Base-by-base conservation (phyloP, 2,888 invertebrate genomes). In the Leptopilina drosophilae region DNA sequence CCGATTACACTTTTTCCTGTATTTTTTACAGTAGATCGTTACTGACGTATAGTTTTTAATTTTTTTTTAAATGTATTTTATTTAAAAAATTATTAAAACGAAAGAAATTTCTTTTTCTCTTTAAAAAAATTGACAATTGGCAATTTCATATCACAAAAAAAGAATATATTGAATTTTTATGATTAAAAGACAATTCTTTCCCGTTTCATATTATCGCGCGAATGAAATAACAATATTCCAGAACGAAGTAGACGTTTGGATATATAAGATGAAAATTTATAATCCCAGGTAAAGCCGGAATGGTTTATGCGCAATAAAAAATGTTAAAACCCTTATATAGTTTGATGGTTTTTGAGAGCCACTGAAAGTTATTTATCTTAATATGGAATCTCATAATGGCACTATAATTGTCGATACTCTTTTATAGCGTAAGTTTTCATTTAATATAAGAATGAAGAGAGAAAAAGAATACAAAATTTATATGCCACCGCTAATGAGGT, bases 371-470 rank as follows among this genome's bases (percentile, higher is more conserved):
- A 67, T 67, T 49, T 49, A 67, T 49, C 67, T 12, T 46, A 46
- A 46, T 49, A 20, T 14, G 8, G 20, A 67, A 15, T 15, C 11
- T 42, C 67, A 20, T 67, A 67, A 67, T 67, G 20, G 14, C 67
- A 20, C 20, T 49, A 26, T 67, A 67, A 67, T 49, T 67, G 20
- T 67, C 67, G 46, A 67, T 67, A 15, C 46, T 20, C 7, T 67
- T 26, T 67, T 26, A 49, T 49, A 49, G 49, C 67, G 11, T 14
- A 20, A 67, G 49, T 49, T 67, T 67, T 49, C 67, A 67, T 67
- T 67, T 42, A 12, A 20, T 20, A 14, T 20, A 14, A 49, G 12
- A 46, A 20, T 46, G n/a, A 11, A 26, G 7, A 49, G 11, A 49
- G 11, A 49, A 20, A 67, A 67, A 49, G 46, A 11, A 15, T 9